phyloP scores from a whole-genome alignment of 2,113 vertebrate species.

The Pelmatolapia mariae region DNA sequence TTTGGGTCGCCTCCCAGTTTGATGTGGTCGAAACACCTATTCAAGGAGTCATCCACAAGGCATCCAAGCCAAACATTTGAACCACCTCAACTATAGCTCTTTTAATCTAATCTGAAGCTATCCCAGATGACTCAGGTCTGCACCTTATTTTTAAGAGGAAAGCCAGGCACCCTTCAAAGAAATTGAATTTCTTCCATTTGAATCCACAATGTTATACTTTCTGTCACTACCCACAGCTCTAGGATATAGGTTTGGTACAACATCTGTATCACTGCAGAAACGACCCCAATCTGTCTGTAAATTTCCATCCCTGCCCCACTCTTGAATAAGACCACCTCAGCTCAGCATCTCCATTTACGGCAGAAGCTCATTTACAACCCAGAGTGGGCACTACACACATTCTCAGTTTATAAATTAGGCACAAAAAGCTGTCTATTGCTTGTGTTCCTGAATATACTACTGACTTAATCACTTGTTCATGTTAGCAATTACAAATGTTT shows the following conservation, averaged over 20 bases:
- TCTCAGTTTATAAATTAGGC: background rate
- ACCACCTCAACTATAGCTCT: background rate
- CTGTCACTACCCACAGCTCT: background rate
- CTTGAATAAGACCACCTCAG: background rate
- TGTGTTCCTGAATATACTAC: background rate
- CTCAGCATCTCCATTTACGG: background rate
- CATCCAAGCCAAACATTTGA: background rate
- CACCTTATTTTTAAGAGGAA: background rate
- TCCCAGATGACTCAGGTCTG: background rate
- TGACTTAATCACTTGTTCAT: background rate
- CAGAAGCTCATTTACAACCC: background rate
- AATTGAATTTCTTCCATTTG: background rate
- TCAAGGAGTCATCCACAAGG: background rate
- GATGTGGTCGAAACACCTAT: background rate
- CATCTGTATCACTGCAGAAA: background rate
- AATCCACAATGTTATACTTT: background rate
- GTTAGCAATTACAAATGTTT: background rate
- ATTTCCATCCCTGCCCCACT: background rate
- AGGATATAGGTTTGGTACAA: background rate
- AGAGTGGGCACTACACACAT: background rate
- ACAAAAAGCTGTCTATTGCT: background rate
- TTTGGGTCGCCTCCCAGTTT: background rate
- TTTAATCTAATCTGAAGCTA: background rate
- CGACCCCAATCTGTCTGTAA: background rate
- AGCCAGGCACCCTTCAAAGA: background rate